These are phyloP conservation scores for Hoplostethus atlanticus DNA, from an alignment of 2,797 vertebrate genomes.

Conservation along the genomic window DNA sequence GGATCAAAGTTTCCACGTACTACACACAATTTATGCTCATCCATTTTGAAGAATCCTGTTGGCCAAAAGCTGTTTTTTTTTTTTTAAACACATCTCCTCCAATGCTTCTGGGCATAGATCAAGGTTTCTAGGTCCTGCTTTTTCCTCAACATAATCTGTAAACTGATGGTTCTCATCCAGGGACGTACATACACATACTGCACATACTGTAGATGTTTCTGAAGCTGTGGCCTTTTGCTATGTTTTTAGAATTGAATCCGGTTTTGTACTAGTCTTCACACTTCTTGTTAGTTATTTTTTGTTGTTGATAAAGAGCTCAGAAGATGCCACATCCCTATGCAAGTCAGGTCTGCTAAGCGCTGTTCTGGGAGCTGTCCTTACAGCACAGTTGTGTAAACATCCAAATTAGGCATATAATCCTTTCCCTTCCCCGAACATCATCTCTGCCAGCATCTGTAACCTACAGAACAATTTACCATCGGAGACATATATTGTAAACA, in stretches of 20 bases:
- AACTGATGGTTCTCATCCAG: conserved; percentile 9
- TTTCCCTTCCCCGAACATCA: conserved; percentile 16
- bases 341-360: neutral
- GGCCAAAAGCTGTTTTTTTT: conserved; percentile 11
- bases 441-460: conserved; percentile 43
- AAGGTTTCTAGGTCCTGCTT: conserved; percentile 12
- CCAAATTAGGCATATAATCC: conserved; percentile 42
- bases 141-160: conserved; percentile 30
- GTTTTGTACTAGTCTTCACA: neutral
- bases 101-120: conserved; percentile 29
- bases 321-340: neutral
- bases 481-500: conserved; percentile 41
- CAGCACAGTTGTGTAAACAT: conserved; percentile 34
- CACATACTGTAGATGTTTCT: neutral
- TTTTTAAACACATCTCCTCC: conserved; percentile 19
- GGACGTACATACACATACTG: neutral
- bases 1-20: conserved; percentile 43
- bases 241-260: neutral
- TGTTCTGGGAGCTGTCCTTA: neutral
- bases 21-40: conserved; percentile 34
- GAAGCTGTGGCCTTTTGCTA: neutral
- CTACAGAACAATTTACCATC: conserved; percentile 29
- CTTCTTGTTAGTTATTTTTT: neutral
- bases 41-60: conserved; percentile 43
- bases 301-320: conserved; percentile 1